Percentiles rank a stretch among this genome's conserved stretches.
Conservation (phyloP, 2,888 invertebrate genomes). For the Rhingia rostrata region DNA sequence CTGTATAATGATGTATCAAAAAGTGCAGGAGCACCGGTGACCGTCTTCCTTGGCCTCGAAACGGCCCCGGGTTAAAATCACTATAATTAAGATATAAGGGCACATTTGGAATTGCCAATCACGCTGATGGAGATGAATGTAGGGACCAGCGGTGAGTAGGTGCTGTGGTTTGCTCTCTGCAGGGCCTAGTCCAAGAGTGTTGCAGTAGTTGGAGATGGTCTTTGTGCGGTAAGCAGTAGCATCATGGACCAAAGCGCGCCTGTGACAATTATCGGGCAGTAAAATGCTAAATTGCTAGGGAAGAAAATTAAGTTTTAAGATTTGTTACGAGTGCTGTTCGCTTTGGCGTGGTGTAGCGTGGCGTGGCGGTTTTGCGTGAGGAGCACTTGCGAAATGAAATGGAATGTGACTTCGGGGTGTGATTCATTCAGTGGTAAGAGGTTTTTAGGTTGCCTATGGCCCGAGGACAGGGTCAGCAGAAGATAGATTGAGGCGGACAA, state of each 20-base stretch:
- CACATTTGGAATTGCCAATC: slow-evolving; percentile 78
- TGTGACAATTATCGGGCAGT: slow-evolving; percentile 74
- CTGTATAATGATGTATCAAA: slow-evolving; percentile 80
- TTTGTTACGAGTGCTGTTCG: slow-evolving; percentile 1
- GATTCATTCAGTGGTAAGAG: slow-evolving; percentile 72
- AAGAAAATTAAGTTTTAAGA: slow-evolving; percentile 59
- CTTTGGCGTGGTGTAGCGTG: background rate
- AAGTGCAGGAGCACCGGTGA: slow-evolving; percentile 63
- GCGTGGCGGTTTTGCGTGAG: background rate
- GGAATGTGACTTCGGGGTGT: slow-evolving; percentile 64
- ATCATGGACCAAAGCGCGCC: slow-evolving; percentile 25
- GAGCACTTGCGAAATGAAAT: slow-evolving; percentile 1
- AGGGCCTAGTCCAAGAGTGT: background rate
- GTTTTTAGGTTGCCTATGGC: slow-evolving; percentile 44
- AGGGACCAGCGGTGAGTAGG: slow-evolving; percentile 13
- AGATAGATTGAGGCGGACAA: slow-evolving; percentile 63
- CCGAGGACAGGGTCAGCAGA: slow-evolving; percentile 40
- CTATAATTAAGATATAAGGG: slow-evolving; percentile 82
- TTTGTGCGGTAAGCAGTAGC: slow-evolving; percentile 21
- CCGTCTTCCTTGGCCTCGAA: slow-evolving; percentile 23
- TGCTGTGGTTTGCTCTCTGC: background rate
- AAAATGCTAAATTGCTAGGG: slow-evolving; percentile 65
- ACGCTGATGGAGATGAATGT: slow-evolving; percentile 74
- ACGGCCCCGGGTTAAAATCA: slow-evolving; percentile 77
- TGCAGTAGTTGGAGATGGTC: slow-evolving; percentile 11